These are phyloP conservation scores for Leptestheria dahalacensis DNA, from an alignment of 1,140 invertebrate species.

Conservation along the genomic window DNA sequence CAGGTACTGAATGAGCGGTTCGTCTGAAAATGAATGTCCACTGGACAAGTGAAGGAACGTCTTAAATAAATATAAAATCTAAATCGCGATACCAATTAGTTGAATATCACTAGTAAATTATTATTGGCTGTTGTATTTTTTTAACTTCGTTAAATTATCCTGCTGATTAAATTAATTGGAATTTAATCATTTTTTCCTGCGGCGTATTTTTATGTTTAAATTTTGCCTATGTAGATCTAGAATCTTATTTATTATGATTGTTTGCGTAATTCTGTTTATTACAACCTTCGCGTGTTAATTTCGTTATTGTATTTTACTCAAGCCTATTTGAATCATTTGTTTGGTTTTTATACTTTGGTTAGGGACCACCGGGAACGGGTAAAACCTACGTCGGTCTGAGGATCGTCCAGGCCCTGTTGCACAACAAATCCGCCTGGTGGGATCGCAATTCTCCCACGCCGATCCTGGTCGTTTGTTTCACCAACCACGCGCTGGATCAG, in stretches of 20 bases:
- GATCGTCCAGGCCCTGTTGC: conserved; percentile 40
- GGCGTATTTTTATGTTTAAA: background rate
- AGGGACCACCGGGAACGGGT: conserved; percentile 59
- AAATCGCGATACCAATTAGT: background rate
- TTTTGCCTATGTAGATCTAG: no score
- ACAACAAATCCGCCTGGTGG: conserved; percentile 12
- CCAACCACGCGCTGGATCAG: conserved; percentile 77
- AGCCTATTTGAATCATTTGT: background rate
- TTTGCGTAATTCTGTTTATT: no score
- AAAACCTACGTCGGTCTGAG: conserved; percentile 58
- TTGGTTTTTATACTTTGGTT: background rate
- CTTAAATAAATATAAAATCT: background rate
- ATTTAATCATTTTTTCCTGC: no score
- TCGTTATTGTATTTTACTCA: no score
- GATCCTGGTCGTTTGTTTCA: conserved; percentile 65
- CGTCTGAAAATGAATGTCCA: background rate
- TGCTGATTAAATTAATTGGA: no score
- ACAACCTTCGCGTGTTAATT: no score
- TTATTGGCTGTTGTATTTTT: no score
- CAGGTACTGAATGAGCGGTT: conserved; percentile 29
- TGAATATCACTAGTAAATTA: background rate
- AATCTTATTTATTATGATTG: no score
- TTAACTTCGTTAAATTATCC: no score
- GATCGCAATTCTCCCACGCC: conserved; percentile 27
- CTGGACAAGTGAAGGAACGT: background rate